Conservation (phyloP, 1,140 invertebrate species). For the Brachionus sp. region DNA sequence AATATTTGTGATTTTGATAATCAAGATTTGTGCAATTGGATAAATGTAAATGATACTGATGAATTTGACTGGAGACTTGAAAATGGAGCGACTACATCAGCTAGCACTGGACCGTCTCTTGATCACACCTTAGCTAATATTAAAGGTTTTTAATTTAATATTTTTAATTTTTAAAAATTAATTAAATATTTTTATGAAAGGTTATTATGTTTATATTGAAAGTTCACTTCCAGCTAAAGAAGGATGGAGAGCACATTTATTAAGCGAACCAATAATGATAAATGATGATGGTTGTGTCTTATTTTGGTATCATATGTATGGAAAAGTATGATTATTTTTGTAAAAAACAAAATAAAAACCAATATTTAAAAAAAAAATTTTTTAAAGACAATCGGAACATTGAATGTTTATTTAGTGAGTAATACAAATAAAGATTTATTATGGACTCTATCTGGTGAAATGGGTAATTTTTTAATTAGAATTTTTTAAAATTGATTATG, state of each 20-base stretch:
- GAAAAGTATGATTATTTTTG: background rate
- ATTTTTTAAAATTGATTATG: background rate
- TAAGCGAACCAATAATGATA: background rate
- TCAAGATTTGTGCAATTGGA: slow-evolving; percentile 45
- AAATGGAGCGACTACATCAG: slow-evolving; percentile 48
- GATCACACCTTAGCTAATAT: slow-evolving; percentile 62
- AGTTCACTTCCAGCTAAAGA: background rate
- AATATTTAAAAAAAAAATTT: background rate
- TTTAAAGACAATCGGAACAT: slow-evolving; percentile 36
- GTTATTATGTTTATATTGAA: slow-evolving; percentile 48
- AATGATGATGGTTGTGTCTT: slow-evolving; percentile 38
- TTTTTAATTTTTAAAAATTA: no score
- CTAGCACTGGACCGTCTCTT: slow-evolving; percentile 59
- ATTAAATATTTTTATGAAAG: slow-evolving; percentile 46
- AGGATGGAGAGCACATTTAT: slow-evolving; percentile 34
- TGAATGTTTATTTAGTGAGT: slow-evolving; percentile 45
- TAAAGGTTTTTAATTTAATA: background rate
- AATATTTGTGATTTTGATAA: slow-evolving; percentile 32
- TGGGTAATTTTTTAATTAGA: background rate
- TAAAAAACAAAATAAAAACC: background rate
- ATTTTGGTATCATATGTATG: slow-evolving; percentile 49
- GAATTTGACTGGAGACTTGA: slow-evolving; percentile 54
- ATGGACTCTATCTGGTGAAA: slow-evolving; percentile 24
- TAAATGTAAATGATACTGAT: slow-evolving; percentile 26
- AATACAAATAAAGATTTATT: background rate